Evolutionary conservation across 2,797 vertebrate genomes (phyloP), one percentile per base, ranked within the genome.

Genomic region (Crotalus adamanteus): DNA sequence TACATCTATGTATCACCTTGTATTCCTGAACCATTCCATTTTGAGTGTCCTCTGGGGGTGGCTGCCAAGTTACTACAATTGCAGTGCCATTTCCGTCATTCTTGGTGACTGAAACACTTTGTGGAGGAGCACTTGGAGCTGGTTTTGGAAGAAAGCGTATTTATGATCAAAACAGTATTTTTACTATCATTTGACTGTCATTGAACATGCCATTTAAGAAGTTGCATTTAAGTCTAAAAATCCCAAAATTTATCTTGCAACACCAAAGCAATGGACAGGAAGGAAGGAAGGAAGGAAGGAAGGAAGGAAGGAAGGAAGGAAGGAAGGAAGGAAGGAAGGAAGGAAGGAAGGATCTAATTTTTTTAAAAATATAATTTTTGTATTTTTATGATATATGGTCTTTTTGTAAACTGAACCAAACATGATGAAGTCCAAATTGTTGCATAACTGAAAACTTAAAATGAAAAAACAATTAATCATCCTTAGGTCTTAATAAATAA

Each of bases 11-110:
- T 5, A 37, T 97, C 98, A 99, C 99, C 99, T 99, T 99, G 90
- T 99, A 99, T 93, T 99, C 99, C 93, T 99, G 99, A 94, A 99
- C 98, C 98, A 99, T 97, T 91, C 99, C 99, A 60, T 99, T 99
- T 88, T 98, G 99, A 90, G 98, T 98, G 89, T 99, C 99, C 96
- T 99, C 98, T 4, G 99, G 99, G 92, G 99, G 99, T 2, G 99
- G 98, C 98, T 99, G 98, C 99, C 99, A 99, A 95, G 98, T 98
- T 93, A 99, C 98, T 93, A 99, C 97, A 95, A 99, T 98, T 89
- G 98, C 98, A 2, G 99, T 99, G 91, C 98, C 98, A 55, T 99
- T 99, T 96, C 98, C 99, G 93, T 99, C 98, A 31, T 98, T 99
- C 97, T 99, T 99, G 0, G 97, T 98, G n/a, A 99, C 98, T 2